Evolutionary conservation across 2,113 vertebrate genomes (phyloP).

Genomic region (Ochotona princeps): DNA sequence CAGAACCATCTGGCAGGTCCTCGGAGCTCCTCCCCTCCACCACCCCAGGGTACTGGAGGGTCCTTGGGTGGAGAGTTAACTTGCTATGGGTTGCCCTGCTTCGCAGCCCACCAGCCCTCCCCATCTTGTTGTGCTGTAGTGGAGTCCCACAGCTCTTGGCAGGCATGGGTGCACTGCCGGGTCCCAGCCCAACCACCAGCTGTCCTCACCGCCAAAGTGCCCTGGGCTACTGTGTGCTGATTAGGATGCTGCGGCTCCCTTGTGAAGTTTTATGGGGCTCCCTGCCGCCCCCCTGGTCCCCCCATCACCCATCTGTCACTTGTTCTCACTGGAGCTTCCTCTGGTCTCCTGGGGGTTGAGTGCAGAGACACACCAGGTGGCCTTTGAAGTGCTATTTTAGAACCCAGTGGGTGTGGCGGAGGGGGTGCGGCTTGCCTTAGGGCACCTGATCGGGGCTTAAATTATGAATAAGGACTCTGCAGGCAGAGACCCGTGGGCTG

Average conservation of each 20-base stretch:
- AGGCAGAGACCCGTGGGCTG: not conserved
- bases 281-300: no score
- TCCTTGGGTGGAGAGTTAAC: no score
- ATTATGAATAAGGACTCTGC: not conserved
- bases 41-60: no score
- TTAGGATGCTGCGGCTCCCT: not conserved
- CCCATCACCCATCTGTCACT: not conserved
- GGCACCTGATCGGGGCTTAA: conserved; percentile 9
- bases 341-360: not conserved
- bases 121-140: not conserved
- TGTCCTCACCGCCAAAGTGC: not conserved
- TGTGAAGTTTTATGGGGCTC: not conserved
- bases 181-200: not conserved
- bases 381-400: conserved; percentile 36
- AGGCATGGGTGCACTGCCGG: not conserved
- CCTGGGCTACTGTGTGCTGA: not conserved
- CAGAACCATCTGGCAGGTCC: not conserved
- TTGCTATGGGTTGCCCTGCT: no score
- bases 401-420: not conserved
- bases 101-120: not conserved
- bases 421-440: not conserved
- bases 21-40: not conserved
- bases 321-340: not conserved
- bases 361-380: conserved; percentile 19
- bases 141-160: not conserved